Evolutionary conservation across 2,888 invertebrate species (phyloP), one percentile per base, ranked within the genome.

Genomic region (Conops quadrifasciatus): DNA sequence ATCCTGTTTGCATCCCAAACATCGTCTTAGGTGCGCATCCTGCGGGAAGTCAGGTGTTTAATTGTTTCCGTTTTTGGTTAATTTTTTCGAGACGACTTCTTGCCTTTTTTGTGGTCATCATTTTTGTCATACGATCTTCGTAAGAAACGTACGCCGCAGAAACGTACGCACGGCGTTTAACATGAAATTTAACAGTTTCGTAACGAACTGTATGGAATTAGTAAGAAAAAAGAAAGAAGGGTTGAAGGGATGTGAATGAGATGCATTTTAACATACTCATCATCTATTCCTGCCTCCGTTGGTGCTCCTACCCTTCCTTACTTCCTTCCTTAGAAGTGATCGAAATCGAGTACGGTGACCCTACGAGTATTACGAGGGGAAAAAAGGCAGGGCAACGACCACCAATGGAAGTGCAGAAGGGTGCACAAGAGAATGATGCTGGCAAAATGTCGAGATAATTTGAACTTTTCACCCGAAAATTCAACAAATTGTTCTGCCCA

Each of bases 1-100:
- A 63, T 65, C 58, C 71, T 72, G 67, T 58, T 67, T 16, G 60
- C 69, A 71, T 43, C 68, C 62, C 51, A 16, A 47, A 30, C 21
- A 66, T 51, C 67, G 64, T 67, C 26, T 71, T 28, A 45, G 11
- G 49, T 45, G 26, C 43, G 81, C 83, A 83, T 83, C 82, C 84
- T 83, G 81, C 36, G 81, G 83, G 84, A 83, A 83, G 83, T 83
- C 84, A 82, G 81, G 83, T 83, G 83, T 77, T 80, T 83, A 83
- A 83, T 83, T 83, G 81, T 83, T 83, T 83, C 84, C 83, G 83
- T 79, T 81, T 78, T 78, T 66, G 66, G 67, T 36, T 70, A 59
- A 67, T 67, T 67, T 75, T 73, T 56, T 56, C 16, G 15, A 36
- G 2, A n/a, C n/a, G 45, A 73, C 78, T 76, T 77, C 72, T 63